Conservation (phyloP, 2,113 vertebrate genomes). For the Butorides virescens region DNA sequence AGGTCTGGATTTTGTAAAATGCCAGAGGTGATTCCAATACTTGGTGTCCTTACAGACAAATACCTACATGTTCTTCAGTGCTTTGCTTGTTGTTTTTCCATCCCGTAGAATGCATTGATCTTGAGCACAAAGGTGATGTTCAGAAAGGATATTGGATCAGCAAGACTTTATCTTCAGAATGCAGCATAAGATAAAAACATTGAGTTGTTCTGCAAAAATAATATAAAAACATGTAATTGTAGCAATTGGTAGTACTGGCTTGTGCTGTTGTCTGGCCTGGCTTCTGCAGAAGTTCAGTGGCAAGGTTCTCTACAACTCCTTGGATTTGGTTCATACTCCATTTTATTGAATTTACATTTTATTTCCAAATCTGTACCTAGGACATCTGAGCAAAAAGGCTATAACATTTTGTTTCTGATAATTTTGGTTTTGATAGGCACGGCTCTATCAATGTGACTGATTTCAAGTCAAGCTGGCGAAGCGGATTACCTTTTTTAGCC, state of each 20-base stretch:
- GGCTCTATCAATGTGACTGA: slow-evolving; percentile 85
- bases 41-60: not conserved
- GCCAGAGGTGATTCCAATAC: not conserved
- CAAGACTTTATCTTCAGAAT: not conserved
- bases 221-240: not conserved
- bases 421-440: slow-evolving; percentile 63
- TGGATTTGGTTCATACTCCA: not conserved
- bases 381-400: not conserved
- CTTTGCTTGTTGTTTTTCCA: not conserved
- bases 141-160: not conserved
- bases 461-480: slow-evolving; percentile 93
- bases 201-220: not conserved
- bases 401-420: not conserved
- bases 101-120: not conserved
- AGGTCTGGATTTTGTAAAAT: not conserved
- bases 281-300: not conserved
- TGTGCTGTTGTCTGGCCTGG: not conserved
- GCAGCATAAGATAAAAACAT: not conserved
- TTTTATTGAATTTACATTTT: not conserved
- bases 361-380: not conserved
- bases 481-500: slow-evolving; percentile 88
- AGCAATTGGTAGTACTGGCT: fast-evolving
- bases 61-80: not conserved
- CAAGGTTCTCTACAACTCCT: not conserved
- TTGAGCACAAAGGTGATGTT: not conserved